A percentile compares a stretch with the other conserved stretches of the same genome.
Conservation (phyloP, 37 sponge, comb jelly and placozoan genomes). For the Haliclona indistincta region DNA sequence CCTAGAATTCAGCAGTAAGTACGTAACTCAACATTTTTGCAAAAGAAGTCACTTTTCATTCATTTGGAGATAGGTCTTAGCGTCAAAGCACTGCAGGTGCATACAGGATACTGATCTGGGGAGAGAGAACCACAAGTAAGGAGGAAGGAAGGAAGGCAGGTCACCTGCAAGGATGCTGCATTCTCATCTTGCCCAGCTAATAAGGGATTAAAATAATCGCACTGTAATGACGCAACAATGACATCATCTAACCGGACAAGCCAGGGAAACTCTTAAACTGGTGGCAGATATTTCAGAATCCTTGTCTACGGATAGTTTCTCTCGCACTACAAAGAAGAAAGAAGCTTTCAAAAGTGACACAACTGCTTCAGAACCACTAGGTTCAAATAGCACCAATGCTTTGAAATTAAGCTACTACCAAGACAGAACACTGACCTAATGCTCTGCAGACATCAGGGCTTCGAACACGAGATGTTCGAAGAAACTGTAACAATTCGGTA, state of each 20-base stretch:
- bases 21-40: neutral
- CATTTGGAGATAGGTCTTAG: constrained; percentile 85
- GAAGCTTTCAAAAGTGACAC: neutral
- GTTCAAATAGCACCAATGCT: neutral
- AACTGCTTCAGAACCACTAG: neutral
- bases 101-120: constrained; percentile 68
- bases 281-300: constrained; percentile 87
- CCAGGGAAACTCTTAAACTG: constrained; percentile 80
- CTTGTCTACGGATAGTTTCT: constrained; percentile 49
- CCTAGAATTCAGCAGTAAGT: constrained; percentile 21
- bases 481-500: constrained; percentile 34
- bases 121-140: neutral
- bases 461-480: constrained; percentile 54
- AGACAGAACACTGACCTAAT: constrained; percentile 33
- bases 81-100: constrained; percentile 98
- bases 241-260: constrained; percentile 84
- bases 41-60: constrained; percentile 76
- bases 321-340: constrained; percentile 44
- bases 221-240: neutral
- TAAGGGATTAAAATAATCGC: neutral
- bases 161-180: constrained; percentile 78
- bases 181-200: constrained; percentile 84
- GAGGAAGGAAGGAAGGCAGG: neutral
- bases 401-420: too few species aligned
- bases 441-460: constrained; percentile 52